Conservation (phyloP, 2,797 vertebrate genomes). For the Acanthis flammea region DNA sequence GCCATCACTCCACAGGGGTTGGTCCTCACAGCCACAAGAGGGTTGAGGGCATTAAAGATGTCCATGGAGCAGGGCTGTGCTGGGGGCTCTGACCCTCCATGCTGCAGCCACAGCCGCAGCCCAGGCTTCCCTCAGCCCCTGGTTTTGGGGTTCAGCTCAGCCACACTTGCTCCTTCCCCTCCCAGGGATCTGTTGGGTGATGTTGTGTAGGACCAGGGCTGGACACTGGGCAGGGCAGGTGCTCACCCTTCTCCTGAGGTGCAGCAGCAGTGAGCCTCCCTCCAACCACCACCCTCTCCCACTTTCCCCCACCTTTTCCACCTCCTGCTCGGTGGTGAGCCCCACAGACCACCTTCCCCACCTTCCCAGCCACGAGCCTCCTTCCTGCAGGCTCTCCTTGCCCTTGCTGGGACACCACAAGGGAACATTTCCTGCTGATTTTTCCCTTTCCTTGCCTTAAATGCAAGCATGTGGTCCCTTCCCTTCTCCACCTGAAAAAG, state of each 20-base stretch:
- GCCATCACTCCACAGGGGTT: rapidly evolving
- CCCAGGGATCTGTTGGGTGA: background rate
- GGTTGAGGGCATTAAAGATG: rapidly evolving
- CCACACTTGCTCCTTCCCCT: background rate
- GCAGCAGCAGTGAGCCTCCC: background rate
- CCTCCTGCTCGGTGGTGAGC: background rate
- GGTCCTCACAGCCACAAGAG: rapidly evolving
- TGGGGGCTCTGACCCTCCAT: background rate
- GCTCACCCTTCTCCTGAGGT: background rate
- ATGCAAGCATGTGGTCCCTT: background rate
- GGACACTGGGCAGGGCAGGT: background rate
- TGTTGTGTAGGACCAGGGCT: background rate
- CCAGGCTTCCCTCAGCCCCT: background rate
- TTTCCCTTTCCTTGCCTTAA: background rate
- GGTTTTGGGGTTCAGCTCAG: background rate
- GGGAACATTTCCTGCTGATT: background rate
- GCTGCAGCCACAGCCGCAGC: rapidly evolving
- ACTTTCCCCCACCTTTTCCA: background rate
- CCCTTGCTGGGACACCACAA: background rate
- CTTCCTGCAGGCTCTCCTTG: background rate
- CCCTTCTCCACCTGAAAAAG: background rate
- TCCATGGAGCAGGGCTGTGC: background rate
- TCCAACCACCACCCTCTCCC: background rate
- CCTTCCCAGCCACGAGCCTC: background rate
- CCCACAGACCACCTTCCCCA: background rate